phyloP scores from a whole-genome alignment of 2,888 invertebrate genomes.

The Lasioglossum oenotherae region DNA sequence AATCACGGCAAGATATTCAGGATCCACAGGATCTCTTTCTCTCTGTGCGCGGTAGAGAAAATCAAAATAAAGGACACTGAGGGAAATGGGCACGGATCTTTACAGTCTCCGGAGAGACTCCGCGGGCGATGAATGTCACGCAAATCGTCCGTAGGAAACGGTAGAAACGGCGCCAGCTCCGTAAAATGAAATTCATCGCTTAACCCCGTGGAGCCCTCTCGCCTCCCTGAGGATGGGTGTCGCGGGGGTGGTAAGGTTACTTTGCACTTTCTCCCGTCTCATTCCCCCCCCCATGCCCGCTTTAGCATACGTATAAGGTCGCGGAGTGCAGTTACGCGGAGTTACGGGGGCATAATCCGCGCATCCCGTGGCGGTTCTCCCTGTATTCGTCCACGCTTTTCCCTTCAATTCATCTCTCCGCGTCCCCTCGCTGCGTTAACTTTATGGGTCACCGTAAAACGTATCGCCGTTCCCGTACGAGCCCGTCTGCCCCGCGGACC shows the following conservation, averaged over 20 bases:
- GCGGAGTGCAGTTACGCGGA: slow-evolving; percentile 64
- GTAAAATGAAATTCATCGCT: slow-evolving; percentile 77
- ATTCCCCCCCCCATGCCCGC: slow-evolving; percentile 32
- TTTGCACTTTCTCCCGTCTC: slow-evolving; percentile 53
- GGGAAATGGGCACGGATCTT: slow-evolving; percentile 31
- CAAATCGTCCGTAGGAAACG: slow-evolving; percentile 65
- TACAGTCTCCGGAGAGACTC: slow-evolving; percentile 27
- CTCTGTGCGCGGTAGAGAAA: neutral
- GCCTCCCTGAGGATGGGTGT: neutral
- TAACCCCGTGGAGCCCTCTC: slow-evolving; percentile 58
- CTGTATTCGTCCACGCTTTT: slow-evolving; percentile 39
- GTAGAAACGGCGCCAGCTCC: slow-evolving; percentile 59
- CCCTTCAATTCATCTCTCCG: slow-evolving; percentile 56
- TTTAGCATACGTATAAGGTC: slow-evolving; percentile 74
- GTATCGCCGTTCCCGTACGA: slow-evolving; percentile 73
- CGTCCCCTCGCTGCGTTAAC: slow-evolving; percentile 63
- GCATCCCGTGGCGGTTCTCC: slow-evolving; percentile 54
- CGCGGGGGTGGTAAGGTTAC: slow-evolving; percentile 43
- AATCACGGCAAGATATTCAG: neutral
- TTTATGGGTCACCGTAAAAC: slow-evolving; percentile 75
- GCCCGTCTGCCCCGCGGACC: slow-evolving; percentile 32
- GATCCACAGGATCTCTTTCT: neutral
- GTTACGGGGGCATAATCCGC: slow-evolving; percentile 73
- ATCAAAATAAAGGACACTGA: slow-evolving; percentile 58
- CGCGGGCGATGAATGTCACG: slow-evolving; percentile 55